Percentiles rank a stretch among this genome's conserved stretches.
These are phyloP conservation scores for Stercorarius parasiticus DNA, from an alignment of 2,113 vertebrate species.

Conservation along the genomic window DNA sequence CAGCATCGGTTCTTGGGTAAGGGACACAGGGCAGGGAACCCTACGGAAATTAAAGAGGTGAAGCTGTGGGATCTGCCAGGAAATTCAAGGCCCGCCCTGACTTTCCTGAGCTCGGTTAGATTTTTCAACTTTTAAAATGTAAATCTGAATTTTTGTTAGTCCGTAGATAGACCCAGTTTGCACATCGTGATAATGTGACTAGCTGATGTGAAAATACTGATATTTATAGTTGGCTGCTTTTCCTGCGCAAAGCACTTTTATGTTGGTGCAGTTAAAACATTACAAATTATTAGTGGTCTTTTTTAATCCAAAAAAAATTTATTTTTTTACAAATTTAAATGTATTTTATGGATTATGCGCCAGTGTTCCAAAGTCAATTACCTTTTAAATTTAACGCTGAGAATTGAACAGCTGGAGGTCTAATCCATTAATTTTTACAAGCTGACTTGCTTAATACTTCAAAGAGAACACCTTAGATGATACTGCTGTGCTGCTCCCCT, in stretches of 20 bases:
- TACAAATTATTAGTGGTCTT: not conserved
- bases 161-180: not conserved
- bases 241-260: not conserved
- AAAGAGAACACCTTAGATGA: conserved; percentile 40
- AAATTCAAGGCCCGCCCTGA: not conserved
- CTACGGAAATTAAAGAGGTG: not conserved
- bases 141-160: not conserved
- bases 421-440: conserved; percentile 46
- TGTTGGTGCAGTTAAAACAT: not conserved
- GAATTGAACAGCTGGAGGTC: conserved; percentile 56
- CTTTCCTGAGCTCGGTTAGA: not conserved
- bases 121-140: not conserved
- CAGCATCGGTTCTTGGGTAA: not conserved
- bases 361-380: not conserved
- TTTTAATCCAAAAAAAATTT: not conserved
- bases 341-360: not conserved
- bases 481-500: not conserved
- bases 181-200: not conserved
- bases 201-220: not conserved
- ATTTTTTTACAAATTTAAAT: not conserved
- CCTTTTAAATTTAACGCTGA: conserved; percentile 55
- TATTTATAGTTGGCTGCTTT: not conserved
- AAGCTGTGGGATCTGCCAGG: not conserved
- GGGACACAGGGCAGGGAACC: not conserved
- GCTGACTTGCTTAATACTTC: conserved; percentile 52